phyloP scores from a whole-genome alignment of 2,113 vertebrate species.

The Seriola dumerili region DNA sequence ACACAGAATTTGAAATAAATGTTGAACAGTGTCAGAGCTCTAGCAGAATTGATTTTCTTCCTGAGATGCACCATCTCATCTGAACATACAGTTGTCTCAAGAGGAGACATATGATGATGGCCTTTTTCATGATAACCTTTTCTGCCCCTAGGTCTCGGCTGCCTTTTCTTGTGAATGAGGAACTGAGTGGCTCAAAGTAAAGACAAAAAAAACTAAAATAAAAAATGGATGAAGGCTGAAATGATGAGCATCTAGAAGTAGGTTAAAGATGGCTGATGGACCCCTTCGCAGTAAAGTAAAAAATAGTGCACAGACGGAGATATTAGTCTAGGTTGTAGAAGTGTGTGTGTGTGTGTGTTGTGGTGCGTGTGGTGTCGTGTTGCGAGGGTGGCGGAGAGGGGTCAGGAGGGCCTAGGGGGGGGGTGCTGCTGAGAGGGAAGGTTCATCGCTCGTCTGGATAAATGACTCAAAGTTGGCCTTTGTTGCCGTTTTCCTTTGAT shows the following conservation, averaged over 20 bases:
- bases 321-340: neutral
- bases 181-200: neutral
- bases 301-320: neutral
- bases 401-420: no score
- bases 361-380: no score
- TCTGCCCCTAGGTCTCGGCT: neutral
- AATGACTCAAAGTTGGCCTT: conserved; percentile 12
- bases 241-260: neutral
- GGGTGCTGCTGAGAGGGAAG: no score
- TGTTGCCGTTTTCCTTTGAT: neutral
- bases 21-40: neutral
- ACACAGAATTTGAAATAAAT: neutral
- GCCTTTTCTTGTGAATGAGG: neutral
- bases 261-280: neutral
- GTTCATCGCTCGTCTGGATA: neutral
- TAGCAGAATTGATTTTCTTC: neutral
- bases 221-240: neutral
- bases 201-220: neutral
- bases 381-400: no score
- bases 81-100: neutral
- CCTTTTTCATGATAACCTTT: conserved; percentile 10
- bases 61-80: neutral
- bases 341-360: no score
- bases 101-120: conserved; percentile 6
- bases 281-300: neutral